phyloP scores from a whole-genome alignment of 2,888 invertebrate genomes.

The Lasioglossum figueresi region DNA sequence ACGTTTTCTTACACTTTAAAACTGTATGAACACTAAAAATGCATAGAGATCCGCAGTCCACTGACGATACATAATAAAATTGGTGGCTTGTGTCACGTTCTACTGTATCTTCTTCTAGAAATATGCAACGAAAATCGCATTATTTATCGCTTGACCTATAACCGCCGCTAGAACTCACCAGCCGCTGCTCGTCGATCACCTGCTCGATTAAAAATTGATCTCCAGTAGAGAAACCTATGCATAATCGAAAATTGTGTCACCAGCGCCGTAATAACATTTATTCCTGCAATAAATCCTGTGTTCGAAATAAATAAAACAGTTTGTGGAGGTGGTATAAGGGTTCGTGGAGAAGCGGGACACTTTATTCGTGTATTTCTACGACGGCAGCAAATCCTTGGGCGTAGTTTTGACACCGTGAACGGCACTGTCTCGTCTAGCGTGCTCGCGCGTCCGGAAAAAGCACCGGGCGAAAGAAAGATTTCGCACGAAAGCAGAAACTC shows the following conservation, averaged over 20 bases:
- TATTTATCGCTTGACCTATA: not conserved
- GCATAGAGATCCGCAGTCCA: not conserved
- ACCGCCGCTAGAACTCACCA: not conserved
- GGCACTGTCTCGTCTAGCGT: conserved; percentile 54
- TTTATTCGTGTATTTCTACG: conserved; percentile 45
- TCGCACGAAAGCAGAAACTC: conserved; percentile 52
- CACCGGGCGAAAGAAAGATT: conserved; percentile 56
- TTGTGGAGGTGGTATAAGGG: too few relatives aligned
- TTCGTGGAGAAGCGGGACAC: conserved; percentile 25
- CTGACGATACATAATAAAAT: not conserved
- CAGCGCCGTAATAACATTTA: too few relatives aligned
- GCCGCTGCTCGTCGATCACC: not conserved
- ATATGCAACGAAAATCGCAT: not conserved
- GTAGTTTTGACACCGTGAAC: conserved; percentile 61
- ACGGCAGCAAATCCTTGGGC: conserved; percentile 36
- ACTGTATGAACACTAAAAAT: not conserved
- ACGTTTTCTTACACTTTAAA: not conserved
- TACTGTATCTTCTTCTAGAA: not conserved
- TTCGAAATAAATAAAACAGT: conserved; percentile 9
- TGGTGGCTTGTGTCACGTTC: not conserved
- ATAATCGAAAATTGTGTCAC: not conserved
- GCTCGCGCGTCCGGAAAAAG: conserved; percentile 44
- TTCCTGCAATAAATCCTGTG: too few relatives aligned
- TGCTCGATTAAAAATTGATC: not conserved
- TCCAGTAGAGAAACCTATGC: not conserved